Base-by-base conservation (phyloP, 1,140 invertebrate species). In the Acarapis woodi region DNA sequence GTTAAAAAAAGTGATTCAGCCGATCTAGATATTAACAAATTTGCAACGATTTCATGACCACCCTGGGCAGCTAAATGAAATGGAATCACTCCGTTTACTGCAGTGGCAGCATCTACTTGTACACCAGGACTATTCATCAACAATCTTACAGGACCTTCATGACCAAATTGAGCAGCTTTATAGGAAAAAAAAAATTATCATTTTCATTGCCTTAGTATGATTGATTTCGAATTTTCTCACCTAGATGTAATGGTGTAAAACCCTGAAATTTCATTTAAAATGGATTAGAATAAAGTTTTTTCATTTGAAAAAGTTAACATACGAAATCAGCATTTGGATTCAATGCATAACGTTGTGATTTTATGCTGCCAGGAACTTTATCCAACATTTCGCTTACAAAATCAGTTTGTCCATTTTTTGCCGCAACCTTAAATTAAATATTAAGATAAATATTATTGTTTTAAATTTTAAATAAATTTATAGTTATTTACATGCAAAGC, bases 391-490 rank as follows among this genome's bases (percentile, higher is more conserved):
- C 90, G 44, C 87, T 64, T 0, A 94, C 82, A 36, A 88, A 94
- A 52, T 97, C 88, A 65, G 80, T 76, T 64, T 97, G 85, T 12
- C 90, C 90, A 51, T 80, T 93, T 53, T 83, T 90, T 0, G 90
- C 87, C 5, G 90, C 88, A 15, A 97, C n/a, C n/a, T n/a, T n/a
- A n/a, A n/a, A n/a, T n/a, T n/a, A n/a, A n/a, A n/a, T n/a, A n/a
- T n/a, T n/a, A n/a, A n/a, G n/a, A n/a, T n/a, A n/a, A n/a, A n/a
- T n/a, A n/a, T n/a, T n/a, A n/a, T n/a, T n/a, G n/a, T n/a, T n/a
- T n/a, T n/a, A n/a, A n/a, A n/a, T n/a, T n/a, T n/a, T n/a, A n/a
- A n/a, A n/a, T n/a, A n/a, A n/a, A n/a, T n/a, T n/a, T n/a, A n/a
- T n/a, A n/a, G n/a, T n/a, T n/a, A n/a, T n/a, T n/a, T n/a, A n/a